These are phyloP conservation scores for Catocala fraxini DNA, from an alignment of 2,888 invertebrate genomes.

Conservation along the genomic window DNA sequence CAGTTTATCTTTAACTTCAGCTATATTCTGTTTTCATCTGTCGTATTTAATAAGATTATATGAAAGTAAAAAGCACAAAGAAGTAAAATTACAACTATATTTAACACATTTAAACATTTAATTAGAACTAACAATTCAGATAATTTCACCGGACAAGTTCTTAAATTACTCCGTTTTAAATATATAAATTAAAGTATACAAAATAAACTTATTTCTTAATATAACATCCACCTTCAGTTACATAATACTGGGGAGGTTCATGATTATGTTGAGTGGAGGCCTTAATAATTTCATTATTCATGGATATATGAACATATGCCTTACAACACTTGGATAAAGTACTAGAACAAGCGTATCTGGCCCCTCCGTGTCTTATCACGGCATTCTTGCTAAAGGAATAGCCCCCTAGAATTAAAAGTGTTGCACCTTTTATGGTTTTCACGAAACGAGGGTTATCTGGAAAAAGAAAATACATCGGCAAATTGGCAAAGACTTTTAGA, in stretches of 20 bases:
- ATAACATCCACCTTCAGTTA: conserved; percentile 47
- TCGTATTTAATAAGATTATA: no score
- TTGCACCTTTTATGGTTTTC: conserved; percentile 37
- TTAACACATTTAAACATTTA: no score
- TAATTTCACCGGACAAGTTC: no score
- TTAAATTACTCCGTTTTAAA: no score
- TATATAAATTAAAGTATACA: not conserved
- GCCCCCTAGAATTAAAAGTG: conserved; percentile 50
- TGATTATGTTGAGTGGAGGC: conserved; percentile 55
- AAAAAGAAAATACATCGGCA: conserved; percentile 3
- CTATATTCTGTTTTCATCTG: no score
- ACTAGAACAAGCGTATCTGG: conserved; percentile 57
- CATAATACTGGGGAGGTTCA: conserved; percentile 39
- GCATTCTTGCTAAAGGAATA: conserved; percentile 60
- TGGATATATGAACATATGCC: conserved; percentile 57
- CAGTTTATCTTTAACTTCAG: no score
- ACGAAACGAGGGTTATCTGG: conserved; percentile 21
- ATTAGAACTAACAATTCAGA: no score
- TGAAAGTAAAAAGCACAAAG: no score
- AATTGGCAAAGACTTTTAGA: no score
- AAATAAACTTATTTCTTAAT: conserved; percentile 35
- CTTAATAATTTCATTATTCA: conserved; percentile 48
- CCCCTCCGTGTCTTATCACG: conserved; percentile 49
- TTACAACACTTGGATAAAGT: conserved; percentile 52
- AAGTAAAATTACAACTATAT: not conserved